Conservation (phyloP, 2,113 vertebrate genomes). For the Cygnus buccinator region DNA sequence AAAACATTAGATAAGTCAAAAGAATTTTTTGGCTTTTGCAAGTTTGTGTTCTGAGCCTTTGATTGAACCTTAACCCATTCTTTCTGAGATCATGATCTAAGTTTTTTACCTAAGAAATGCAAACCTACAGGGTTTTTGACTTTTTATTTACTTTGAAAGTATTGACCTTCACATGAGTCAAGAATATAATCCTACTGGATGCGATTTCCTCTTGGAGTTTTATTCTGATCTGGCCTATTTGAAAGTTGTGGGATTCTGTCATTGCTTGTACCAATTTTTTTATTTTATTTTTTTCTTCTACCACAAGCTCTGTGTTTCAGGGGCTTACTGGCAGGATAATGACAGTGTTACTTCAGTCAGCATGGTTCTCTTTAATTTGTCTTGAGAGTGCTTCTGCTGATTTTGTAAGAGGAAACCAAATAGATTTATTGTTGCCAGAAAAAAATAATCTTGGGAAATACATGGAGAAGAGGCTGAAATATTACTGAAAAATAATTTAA, state of each 20-base stretch:
- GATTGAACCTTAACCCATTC: background rate
- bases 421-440: constrained; percentile 11
- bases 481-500: background rate
- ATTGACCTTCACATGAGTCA: background rate
- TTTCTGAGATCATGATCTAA: background rate
- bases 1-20: background rate
- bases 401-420: constrained; percentile 22
- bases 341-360: constrained; percentile 3
- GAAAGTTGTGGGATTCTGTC: background rate
- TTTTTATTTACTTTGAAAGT: background rate
- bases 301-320: background rate
- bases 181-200: background rate
- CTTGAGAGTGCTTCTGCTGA: background rate
- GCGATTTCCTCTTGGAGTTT: constrained; percentile 3
- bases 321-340: constrained; percentile 9
- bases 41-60: background rate
- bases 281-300: background rate
- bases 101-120: background rate
- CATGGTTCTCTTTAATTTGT: constrained; percentile 10
- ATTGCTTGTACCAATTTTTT: background rate
- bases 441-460: background rate
- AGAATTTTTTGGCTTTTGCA: background rate
- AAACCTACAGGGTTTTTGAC: background rate
- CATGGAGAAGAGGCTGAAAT: background rate
- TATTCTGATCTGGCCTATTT: background rate